Evolutionary conservation across 2,888 invertebrate species (phyloP), one percentile per base, ranked within the genome.

Genomic region (Leptinotarsa peninsularis): DNA sequence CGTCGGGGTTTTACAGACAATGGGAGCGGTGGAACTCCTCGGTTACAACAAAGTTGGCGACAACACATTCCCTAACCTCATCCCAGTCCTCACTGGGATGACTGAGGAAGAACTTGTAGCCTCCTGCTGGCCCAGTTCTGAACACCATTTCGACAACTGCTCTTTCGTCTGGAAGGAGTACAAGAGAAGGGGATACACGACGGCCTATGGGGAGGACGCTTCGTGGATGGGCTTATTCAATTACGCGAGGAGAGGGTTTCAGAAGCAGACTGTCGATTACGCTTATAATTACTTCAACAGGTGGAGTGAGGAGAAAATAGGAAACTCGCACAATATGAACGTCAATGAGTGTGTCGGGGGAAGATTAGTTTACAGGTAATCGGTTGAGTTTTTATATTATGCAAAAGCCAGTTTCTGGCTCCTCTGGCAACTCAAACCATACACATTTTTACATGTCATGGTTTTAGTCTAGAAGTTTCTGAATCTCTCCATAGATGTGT

Each of bases 31-130:
- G 69, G 96, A 96, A 85, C 90, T 98, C 85, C 88, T 94, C 80
- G 98, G 98, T 7, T 97, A 96, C 88, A 97, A 95, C 86, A 98
- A 98, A 90, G 94, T 98, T 10, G 98, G 93, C 4, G 98, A 98
- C 87, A 98, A 98, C 87, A 98, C 98, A 0, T 97, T 95, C 86
- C 96, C 97, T 0, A 98, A 98, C 87, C 87, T 98, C 75, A 91
- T 95, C 13, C 95, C 98, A 0, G 91, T 96, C 78, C 88, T 97
- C 15, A 92, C 93, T 3, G 97, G 97, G 0, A 85, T 93, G 60
- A 91, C 90, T 58, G 92, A 92, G 49, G 89, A 89, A 0, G 94
- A 96, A 83, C 86, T 96, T 66, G 89, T 89, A 69, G 88, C 89
- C 73, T 90, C 88, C 0, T 96, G 96, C 84, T 92, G 93, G 91